A percentile compares a stretch with the other conserved stretches of the same genome.
phyloP scores from a whole-genome alignment of 2,888 invertebrate genomes.

The Melinaea menophilus region DNA sequence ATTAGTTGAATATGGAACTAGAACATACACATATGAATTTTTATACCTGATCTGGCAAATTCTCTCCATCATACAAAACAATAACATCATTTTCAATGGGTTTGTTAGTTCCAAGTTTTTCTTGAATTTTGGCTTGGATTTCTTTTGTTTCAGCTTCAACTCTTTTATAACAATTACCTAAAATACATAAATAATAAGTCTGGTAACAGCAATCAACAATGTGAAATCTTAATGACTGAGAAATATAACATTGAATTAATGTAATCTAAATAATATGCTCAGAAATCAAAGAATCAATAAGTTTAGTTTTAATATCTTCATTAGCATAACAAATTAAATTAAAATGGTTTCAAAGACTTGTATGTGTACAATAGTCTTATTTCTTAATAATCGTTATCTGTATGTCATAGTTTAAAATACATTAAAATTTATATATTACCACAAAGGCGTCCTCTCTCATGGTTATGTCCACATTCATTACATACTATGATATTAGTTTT shows the following conservation, averaged over 20 bases:
- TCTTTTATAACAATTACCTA: slow-evolving; percentile 91
- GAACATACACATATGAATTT: not conserved
- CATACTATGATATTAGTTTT: slow-evolving; percentile 87
- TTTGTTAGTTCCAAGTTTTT: slow-evolving; percentile 79
- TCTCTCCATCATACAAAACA: slow-evolving; percentile 91
- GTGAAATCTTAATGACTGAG: too few relatives aligned
- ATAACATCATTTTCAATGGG: slow-evolving; percentile 91
- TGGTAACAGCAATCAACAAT: too few relatives aligned
- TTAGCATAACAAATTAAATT: too few relatives aligned
- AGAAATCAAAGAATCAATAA: too few relatives aligned
- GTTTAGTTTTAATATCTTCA: too few relatives aligned
- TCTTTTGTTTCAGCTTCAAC: slow-evolving; percentile 88
- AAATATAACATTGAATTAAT: too few relatives aligned
- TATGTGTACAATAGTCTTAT: too few relatives aligned
- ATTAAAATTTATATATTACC: slow-evolving; percentile 75
- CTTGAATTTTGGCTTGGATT: slow-evolving; percentile 86
- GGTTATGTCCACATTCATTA: slow-evolving; percentile 88
- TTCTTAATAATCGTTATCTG: too few relatives aligned
- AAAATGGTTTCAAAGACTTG: too few relatives aligned
- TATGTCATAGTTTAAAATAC: too few relatives aligned
- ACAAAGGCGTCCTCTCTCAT: slow-evolving; percentile 88
- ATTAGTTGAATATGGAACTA: not conserved
- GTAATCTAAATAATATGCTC: too few relatives aligned
- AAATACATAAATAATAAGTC: slow-evolving; percentile 35
- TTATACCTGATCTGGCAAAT: slow-evolving; percentile 70